phyloP scores from a whole-genome alignment of 2,888 invertebrate species.

The Pogonocherus hispidulus region DNA sequence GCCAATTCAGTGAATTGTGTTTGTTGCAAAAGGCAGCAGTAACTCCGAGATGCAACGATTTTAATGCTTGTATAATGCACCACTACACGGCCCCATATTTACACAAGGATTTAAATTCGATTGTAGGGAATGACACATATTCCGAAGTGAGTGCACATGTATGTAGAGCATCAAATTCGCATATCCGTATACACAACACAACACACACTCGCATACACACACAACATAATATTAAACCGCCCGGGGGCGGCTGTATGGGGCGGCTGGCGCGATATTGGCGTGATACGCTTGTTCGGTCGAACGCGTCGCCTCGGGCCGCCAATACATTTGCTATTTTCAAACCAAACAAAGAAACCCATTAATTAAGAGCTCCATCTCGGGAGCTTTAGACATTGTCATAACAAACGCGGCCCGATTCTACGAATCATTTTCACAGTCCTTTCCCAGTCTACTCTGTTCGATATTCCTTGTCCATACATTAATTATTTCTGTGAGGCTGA shows the following conservation, averaged over 20 bases:
- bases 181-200: conserved; percentile 18
- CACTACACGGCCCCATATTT: conserved; percentile 3
- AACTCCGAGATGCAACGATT: background rate
- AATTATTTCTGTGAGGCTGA: too few relatives aligned
- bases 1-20: too few relatives aligned
- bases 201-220: background rate
- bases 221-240: conserved; percentile 7
- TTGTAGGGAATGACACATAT: conserved; percentile 14
- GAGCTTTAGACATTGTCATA: conserved; percentile 65
- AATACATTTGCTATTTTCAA: conserved; percentile 66
- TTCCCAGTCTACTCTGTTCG: conserved; percentile 28
- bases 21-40: background rate
- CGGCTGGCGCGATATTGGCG: conserved; percentile 45
- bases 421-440: conserved; percentile 49
- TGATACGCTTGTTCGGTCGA: conserved; percentile 63
- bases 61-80: background rate
- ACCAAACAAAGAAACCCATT: conserved; percentile 69
- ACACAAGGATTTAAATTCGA: conserved; percentile 11
- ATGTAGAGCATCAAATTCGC: conserved; percentile 18
- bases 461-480: too few relatives aligned
- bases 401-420: conserved; percentile 60
- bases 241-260: conserved; percentile 48
- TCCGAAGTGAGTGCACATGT: conserved; percentile 18
- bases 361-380: conserved; percentile 68
- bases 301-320: conserved; percentile 63